Base-by-base conservation (phyloP, 2,797 vertebrate species). In the Artibeus jamaicensis region DNA sequence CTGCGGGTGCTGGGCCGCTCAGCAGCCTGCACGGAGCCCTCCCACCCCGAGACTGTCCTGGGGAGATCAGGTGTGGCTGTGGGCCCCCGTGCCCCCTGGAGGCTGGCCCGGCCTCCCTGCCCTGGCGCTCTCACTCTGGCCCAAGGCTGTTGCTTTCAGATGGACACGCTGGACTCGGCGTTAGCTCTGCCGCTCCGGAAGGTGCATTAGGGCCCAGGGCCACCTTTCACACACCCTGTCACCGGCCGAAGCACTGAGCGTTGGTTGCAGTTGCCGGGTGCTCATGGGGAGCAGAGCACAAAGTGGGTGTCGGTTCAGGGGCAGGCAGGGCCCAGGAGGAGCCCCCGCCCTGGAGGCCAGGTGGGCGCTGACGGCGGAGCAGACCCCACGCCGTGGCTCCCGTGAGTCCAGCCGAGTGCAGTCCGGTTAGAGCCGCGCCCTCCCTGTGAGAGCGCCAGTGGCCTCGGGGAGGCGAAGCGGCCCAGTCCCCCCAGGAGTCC, bases 1-100 rank as follows among this genome's bases (percentile, higher is more conserved):
- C 34, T 0, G 2, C 24, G 48, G 57, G 2, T 0, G 0, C 29
- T 0, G 9, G 55, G 68, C 26, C 6, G 9, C 1, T 7, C 3
- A n/a, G n/a, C n/a, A n/a, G n/a, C n/a, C n/a, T 15, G 15, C 7
- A 22, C 32, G 48, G 1, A n/a, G 19, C 6, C 9, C 10, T 18
- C 22, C 6, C 6, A 55, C 37, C 16, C 22, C 1, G 77, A 2
- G 71, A 16, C 3, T 42, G 62, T 5, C 0, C 37, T 32, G 32
- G 3, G 62, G 26, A 16, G 6, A 26, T 15, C 18, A 32, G 74
- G 3, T 42, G 6, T 5, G 0, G 53, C 53, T 4, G 0, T 1
- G 3, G 24, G 34, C 21, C 1, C 67, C 11, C 7, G 39, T 42
- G 39, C 39, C 39, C 39, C 39, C 4, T 7, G 39, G 46, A 50